Percentiles rank a stretch among this genome's conserved stretches.
Conservation (phyloP, 2,797 vertebrate genomes). For the Psittacula derbiana region DNA sequence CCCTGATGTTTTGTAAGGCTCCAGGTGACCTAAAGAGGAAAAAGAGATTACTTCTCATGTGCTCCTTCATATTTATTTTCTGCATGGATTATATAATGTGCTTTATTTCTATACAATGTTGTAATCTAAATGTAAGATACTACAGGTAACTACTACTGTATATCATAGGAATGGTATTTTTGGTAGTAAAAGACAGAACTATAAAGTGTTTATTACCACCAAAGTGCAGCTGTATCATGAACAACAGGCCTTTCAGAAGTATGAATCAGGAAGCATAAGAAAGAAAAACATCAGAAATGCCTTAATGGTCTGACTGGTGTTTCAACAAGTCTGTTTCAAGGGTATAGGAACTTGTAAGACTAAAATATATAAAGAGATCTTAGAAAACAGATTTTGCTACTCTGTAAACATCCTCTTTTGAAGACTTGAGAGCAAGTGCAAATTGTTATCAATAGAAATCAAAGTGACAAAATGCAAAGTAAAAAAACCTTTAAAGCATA, state of each 20-base stretch:
- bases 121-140: background rate
- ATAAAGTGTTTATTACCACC: background rate
- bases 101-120: background rate
- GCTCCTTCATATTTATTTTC: background rate
- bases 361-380: background rate
- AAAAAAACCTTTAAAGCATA: background rate
- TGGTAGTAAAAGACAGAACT: background rate
- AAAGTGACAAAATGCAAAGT: background rate
- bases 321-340: background rate
- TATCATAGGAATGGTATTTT: background rate
- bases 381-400: background rate
- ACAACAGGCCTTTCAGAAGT: background rate
- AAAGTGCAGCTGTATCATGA: background rate
- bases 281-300: background rate
- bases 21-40: background rate
- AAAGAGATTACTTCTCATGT: background rate
- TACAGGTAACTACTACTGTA: background rate
- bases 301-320: background rate
- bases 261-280: background rate
- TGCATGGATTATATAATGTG: background rate
- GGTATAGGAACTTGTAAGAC: background rate
- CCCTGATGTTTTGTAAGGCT: background rate
- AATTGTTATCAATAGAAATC: background rate
- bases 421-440: background rate
- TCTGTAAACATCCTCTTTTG: background rate